Evolutionary conservation across 2,888 invertebrate genomes (phyloP).

Genomic region (Drosophila putrida): DNA sequence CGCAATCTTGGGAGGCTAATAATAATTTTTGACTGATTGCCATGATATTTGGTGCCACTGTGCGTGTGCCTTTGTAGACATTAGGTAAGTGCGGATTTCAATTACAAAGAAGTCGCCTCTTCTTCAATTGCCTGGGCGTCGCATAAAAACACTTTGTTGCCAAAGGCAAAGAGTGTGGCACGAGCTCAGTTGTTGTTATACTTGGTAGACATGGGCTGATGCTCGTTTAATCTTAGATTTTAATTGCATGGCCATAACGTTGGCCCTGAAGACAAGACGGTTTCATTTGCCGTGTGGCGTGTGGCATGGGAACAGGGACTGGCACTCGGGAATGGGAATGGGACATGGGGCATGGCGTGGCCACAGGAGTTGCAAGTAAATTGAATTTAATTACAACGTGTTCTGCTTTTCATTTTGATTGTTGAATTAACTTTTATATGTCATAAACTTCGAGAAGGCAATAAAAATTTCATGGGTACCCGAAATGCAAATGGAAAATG

Average conservation of each 20-base stretch:
- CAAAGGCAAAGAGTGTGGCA: constrained; percentile 32
- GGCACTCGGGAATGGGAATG: background rate
- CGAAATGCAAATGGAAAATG: constrained; percentile 53
- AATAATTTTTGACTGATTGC: constrained; percentile 23
- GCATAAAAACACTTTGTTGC: constrained; percentile 74
- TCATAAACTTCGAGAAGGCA: constrained; percentile 63
- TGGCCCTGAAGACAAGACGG: constrained; percentile 41
- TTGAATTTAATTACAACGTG: constrained; percentile 79
- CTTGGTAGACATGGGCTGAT: constrained; percentile 38
- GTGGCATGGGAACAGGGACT: background rate
- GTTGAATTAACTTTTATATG: constrained; percentile 69
- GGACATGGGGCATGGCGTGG: constrained; percentile 12
- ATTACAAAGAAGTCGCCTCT: constrained; percentile 35
- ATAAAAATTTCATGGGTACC: constrained; percentile 47
- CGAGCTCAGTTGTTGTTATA: constrained; percentile 9
- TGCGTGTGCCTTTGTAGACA: constrained; percentile 9
- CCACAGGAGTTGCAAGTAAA: constrained; percentile 65
- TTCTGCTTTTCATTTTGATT: constrained; percentile 69
- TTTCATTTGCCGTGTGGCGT: constrained; percentile 11
- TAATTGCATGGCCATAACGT: constrained; percentile 75
- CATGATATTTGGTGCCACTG: constrained; percentile 23
- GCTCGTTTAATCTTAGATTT: constrained; percentile 79
- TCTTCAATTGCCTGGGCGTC: constrained; percentile 61
- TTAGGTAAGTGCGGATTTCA: constrained; percentile 19
- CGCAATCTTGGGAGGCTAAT: constrained; percentile 1